A percentile compares a stretch with the other conserved stretches of the same genome.
These are phyloP conservation scores for Pteromalus puparum DNA, from an alignment of 1,140 invertebrate genomes.

Conservation along the genomic window DNA sequence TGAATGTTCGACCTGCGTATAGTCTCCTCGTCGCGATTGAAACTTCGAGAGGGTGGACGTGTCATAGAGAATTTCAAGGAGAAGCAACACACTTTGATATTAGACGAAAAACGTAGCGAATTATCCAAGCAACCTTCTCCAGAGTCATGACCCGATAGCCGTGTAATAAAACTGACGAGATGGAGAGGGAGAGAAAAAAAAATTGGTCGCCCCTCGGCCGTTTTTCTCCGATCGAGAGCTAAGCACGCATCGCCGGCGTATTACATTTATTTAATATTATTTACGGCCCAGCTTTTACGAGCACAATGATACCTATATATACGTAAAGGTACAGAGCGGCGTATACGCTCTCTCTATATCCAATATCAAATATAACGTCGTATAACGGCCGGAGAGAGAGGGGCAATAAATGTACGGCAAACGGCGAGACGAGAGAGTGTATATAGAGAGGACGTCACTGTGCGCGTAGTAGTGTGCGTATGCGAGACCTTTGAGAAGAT, in stretches of 20 bases:
- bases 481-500: slow-evolving; percentile 34
- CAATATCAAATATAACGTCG: slow-evolving; percentile 76
- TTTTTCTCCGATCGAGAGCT: slow-evolving; percentile 28
- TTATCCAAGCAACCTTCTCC: background rate
- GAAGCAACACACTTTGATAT: too few species aligned
- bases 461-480: slow-evolving; percentile 33
- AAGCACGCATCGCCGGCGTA: slow-evolving; percentile 52
- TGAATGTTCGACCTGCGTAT: slow-evolving; percentile 44
- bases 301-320: slow-evolving; percentile 70
- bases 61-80: background rate
- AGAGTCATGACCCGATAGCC: background rate
- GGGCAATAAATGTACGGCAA: slow-evolving; percentile 75
- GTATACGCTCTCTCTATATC: slow-evolving; percentile 61
- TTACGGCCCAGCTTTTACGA: slow-evolving; percentile 72
- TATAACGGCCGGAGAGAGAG: slow-evolving; percentile 64
- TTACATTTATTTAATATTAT: slow-evolving; percentile 76
- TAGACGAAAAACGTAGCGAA: background rate
- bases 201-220: background rate
- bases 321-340: background rate
- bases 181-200: slow-evolving; percentile 19
- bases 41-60: background rate
- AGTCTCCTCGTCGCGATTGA: background rate
- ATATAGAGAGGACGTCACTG: background rate
- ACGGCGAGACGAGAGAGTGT: slow-evolving; percentile 64
- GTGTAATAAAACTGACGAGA: background rate